A percentile compares a stretch with the other conserved stretches of the same genome.
These are phyloP conservation scores for Ranitomeya variabilis DNA, from an alignment of 2,113 vertebrate genomes.

Conservation along the genomic window DNA sequence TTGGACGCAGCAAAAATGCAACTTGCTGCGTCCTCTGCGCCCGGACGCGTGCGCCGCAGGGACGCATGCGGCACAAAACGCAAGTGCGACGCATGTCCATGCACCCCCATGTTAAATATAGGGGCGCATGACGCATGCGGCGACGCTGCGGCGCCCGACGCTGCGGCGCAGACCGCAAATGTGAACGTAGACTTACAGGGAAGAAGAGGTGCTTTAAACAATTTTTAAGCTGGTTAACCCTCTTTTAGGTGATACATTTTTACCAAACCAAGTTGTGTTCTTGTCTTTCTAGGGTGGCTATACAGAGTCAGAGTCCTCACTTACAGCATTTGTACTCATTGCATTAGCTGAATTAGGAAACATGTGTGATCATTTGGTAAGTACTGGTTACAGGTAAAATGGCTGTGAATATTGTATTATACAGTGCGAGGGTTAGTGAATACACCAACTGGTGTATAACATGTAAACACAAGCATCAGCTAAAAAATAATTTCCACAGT, in stretches of 20 bases:
- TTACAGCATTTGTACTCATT: constrained; percentile 40
- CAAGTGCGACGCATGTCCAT: too few species aligned
- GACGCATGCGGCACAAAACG: too few species aligned
- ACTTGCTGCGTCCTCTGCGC: too few species aligned
- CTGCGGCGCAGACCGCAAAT: too few species aligned
- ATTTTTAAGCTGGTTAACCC: too few species aligned
- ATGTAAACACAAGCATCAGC: not conserved
- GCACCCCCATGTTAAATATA: too few species aligned
- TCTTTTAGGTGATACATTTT: not conserved
- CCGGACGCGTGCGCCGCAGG: too few species aligned
- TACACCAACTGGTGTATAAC: not conserved
- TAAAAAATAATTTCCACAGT: not conserved
- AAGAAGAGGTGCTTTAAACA: too few species aligned
- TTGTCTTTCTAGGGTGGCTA: constrained; percentile 25
- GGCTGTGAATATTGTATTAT: not conserved
- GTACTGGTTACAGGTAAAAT: not conserved
- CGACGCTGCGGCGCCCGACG: too few species aligned
- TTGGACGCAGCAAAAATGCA: too few species aligned
- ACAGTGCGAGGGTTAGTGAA: not conserved
- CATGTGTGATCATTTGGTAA: not conserved
- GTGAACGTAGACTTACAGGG: too few species aligned
- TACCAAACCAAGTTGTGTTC: not conserved
- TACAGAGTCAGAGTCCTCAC: not conserved
- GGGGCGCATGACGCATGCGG: too few species aligned
- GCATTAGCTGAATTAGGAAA: constrained; percentile 14